Conservation (phyloP, 2,113 vertebrate species). For the Colius striatus region DNA sequence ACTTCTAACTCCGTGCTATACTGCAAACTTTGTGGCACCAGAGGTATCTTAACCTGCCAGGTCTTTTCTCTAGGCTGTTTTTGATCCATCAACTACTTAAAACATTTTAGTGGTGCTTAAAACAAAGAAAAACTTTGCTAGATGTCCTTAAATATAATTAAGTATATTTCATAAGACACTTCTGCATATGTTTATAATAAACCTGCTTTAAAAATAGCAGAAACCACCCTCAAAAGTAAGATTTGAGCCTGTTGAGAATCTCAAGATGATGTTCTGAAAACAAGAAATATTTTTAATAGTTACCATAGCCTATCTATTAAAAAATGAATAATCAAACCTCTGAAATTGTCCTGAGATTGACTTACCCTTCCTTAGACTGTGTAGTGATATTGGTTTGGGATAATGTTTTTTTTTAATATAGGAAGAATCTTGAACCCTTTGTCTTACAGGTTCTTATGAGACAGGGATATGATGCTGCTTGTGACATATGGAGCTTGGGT, state of each 20-base stretch:
- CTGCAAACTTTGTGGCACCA: constrained; percentile 97
- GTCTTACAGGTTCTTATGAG: constrained; percentile 85
- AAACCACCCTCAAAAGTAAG: not conserved
- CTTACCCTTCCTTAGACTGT: not conserved
- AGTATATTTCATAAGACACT: not conserved
- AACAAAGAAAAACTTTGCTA: not conserved
- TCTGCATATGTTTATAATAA: not conserved
- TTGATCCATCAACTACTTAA: not conserved
- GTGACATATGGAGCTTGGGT: constrained; percentile 91
- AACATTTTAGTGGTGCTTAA: not conserved
- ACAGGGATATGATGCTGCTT: constrained; percentile 89
- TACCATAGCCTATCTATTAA: not conserved
- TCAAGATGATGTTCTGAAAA: not conserved
- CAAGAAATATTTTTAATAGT: not conserved
- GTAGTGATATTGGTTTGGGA: not conserved
- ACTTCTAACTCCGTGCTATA: constrained; percentile 96
- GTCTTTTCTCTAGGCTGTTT: not conserved
- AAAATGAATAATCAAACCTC: not conserved
- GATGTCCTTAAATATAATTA: not conserved
- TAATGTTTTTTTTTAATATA: not conserved
- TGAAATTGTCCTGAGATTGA: not conserved
- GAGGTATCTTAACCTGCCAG: constrained; percentile 81
- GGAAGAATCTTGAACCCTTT: not conserved
- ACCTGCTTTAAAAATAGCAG: not conserved
- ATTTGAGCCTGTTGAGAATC: not conserved